Base-by-base conservation (phyloP, 2,797 vertebrate species). In the Falco cherrug region DNA sequence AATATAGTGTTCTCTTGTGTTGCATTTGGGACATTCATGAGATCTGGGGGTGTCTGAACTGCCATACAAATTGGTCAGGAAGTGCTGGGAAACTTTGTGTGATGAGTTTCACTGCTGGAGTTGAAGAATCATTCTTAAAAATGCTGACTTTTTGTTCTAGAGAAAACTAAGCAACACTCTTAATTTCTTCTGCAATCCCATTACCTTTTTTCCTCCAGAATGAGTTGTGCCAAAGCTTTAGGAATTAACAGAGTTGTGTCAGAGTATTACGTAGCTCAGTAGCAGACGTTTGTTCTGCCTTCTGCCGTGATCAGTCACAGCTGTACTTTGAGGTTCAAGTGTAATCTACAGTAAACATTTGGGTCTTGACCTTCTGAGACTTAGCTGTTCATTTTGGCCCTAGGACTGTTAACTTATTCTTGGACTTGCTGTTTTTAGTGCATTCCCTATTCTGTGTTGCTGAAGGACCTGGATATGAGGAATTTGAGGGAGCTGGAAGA, bases 401-500 rank as follows among this genome's bases (percentile, higher is more conserved):
- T 54, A n/a, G 41, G 41, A 65, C 48, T 93, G 56, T 78, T 74
- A 79, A 90, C 89, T 82, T 91, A 93, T 18, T 74, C 47, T 94
- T 84, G 87, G 9, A 86, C 68, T 94, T 92, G 75, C 82, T 95
- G 28, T 94, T 96, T 94, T 70, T 98, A 99, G 99, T 99, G 99
- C 98, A 99, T 99, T 97, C 99, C 99, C 13, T 99, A 99, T 97
- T 99, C 99, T 4, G 98, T 99, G 97, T 99, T 99, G 96, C 98
- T 99, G 97, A 99, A 99, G 97, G 99, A 99, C 98, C 98, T 99
- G 70, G 99, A 99, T 97, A 98, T 99, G 98, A 99, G 99, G 98
- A 99, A 99, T 87, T 99, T 99, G 96, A 99, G 99, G 51, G 99
- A 99, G 97, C 87, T 99, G 94, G 99, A 99, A 97, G 99, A 99